These are phyloP conservation scores for Penaeus chinensis DNA, from an alignment of 1,140 invertebrate species.

Conservation along the genomic window DNA sequence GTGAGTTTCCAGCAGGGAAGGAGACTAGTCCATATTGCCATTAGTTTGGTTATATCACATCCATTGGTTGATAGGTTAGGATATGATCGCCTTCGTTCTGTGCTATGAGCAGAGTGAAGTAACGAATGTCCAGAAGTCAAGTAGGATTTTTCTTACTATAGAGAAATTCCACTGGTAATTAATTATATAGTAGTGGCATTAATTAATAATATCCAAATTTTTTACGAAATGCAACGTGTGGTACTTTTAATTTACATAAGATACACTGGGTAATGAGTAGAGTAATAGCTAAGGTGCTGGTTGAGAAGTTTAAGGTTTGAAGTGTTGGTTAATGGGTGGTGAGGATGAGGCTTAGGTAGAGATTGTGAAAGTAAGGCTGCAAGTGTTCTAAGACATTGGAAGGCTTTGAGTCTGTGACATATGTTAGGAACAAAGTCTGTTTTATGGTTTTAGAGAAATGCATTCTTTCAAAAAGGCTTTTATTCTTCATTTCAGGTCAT, in stretches of 20 bases:
- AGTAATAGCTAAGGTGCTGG: not conserved
- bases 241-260: too few species aligned
- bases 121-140: too few species aligned
- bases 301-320: not conserved
- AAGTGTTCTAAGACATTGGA: not conserved
- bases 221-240: too few species aligned
- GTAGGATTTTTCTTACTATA: too few species aligned
- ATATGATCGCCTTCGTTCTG: not conserved
- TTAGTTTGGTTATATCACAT: too few species aligned
- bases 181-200: too few species aligned
- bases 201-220: too few species aligned
- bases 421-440: not conserved
- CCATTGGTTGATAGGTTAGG: too few species aligned
- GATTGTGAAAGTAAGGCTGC: not conserved
- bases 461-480: too few species aligned
- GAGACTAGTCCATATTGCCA: not conserved
- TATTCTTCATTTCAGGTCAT: not conserved
- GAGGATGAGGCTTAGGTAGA: not conserved
- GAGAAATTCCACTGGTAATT: too few species aligned
- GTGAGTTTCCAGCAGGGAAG: not conserved
- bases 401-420: not conserved
- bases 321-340: not conserved
- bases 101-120: not conserved
- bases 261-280: not conserved
- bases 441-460: too few species aligned